Evolutionary conservation across 92 coral and sea anemone species (phyloP).

Genomic region (Chrysogorgia sp.): DNA sequence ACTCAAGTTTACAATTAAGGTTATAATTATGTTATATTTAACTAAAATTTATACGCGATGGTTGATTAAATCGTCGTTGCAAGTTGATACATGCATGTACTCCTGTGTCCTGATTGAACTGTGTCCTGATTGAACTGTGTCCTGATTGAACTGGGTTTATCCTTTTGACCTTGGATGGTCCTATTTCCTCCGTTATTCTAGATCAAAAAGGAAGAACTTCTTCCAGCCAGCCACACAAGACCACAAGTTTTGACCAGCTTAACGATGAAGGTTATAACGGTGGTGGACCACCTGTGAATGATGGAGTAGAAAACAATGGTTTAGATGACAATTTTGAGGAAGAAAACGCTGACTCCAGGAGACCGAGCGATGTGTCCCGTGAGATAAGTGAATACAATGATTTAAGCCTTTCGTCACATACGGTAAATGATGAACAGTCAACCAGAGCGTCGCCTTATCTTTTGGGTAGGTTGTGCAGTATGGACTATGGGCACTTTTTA

Average conservation of each 20-base stretch:
- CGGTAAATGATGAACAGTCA: not conserved
- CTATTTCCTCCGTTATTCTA: not conserved
- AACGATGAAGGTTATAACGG: not conserved
- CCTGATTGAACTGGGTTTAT: not conserved
- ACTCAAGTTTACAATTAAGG: no score
- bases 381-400: not conserved
- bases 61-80: no score
- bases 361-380: not conserved
- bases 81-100: no score
- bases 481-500: no score
- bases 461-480: not conserved
- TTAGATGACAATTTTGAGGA: not conserved
- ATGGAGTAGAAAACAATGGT: not conserved
- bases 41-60: no score
- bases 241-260: not conserved
- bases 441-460: not conserved
- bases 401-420: not conserved
- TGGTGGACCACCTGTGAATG: not conserved
- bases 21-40: no score
- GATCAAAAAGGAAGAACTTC: constrained; percentile 8
- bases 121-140: no score
- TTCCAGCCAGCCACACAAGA: not conserved
- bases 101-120: no score
- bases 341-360: not conserved
- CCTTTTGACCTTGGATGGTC: not conserved